Evolutionary conservation across 2,113 vertebrate genomes (phyloP).

Genomic region (Microtus montanus): DNA sequence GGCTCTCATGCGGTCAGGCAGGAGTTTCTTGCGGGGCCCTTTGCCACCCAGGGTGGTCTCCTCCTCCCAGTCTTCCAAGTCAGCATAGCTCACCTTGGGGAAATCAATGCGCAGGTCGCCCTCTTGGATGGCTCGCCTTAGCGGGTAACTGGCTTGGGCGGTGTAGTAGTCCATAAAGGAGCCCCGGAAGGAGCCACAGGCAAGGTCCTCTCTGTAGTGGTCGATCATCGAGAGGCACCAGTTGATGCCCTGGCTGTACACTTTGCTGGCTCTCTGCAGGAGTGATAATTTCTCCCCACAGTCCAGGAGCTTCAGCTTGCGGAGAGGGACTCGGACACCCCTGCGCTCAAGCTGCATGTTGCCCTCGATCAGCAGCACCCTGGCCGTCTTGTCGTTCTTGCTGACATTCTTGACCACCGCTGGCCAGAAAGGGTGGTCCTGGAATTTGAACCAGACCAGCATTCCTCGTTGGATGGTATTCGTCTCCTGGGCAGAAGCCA

Average conservation of each 20-base stretch:
- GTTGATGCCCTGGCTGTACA: too few species aligned
- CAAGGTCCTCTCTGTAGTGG: too few species aligned
- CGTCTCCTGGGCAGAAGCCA: neutral
- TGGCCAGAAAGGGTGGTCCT: conserved; percentile 84
- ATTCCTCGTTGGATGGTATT: neutral
- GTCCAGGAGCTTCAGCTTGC: conserved; percentile 91
- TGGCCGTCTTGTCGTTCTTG: conserved; percentile 85
- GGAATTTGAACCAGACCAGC: conserved; percentile 11
- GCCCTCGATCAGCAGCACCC: conserved; percentile 74
- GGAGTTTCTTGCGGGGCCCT: conserved; percentile 79
- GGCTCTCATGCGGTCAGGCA: conserved; percentile 89
- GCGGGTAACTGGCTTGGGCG: conserved; percentile 90
- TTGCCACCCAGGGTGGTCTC: conserved; percentile 57
- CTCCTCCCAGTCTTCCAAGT: conserved; percentile 25
- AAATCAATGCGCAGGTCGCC: conserved; percentile 66
- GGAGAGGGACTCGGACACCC: conserved; percentile 87
- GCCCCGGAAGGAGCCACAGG: too few species aligned
- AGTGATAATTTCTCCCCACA: conserved; percentile 87
- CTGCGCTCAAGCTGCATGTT: conserved; percentile 73
- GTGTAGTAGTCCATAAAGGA: conserved; percentile 89
- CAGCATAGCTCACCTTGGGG: conserved; percentile 66
- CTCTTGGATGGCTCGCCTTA: conserved; percentile 85
- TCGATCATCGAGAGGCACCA: too few species aligned
- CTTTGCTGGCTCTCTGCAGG: conserved; percentile 47
- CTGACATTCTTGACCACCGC: conserved; percentile 89